phyloP scores from a whole-genome alignment of 2,888 invertebrate species.

The Conchocele bisecta region DNA sequence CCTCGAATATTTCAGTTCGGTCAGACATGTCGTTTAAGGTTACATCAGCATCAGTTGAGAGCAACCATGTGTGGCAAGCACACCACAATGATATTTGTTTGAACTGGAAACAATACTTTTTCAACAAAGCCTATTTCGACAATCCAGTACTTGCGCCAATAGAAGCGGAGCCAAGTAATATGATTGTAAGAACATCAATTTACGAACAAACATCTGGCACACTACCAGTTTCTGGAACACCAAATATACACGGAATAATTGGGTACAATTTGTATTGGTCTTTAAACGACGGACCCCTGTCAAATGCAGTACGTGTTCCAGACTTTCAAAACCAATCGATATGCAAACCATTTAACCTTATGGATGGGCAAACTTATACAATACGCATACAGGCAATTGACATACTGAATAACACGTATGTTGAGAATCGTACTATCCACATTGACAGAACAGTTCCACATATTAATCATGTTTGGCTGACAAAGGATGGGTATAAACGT shows the following conservation, averaged over 20 bases:
- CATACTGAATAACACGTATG: conserved; percentile 47
- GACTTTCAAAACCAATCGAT: conserved; percentile 31
- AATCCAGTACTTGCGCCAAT: conserved; percentile 28
- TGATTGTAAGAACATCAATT: conserved; percentile 11
- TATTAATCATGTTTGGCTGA: conserved; percentile 50
- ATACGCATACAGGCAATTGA: conserved; percentile 52
- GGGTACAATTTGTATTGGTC: conserved; percentile 31
- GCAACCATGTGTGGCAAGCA: conserved; percentile 50
- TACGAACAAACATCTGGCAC: conserved; percentile 59
- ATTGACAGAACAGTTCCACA: conserved; percentile 52
- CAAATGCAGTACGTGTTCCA: too few species aligned
- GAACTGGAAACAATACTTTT: conserved; percentile 43
- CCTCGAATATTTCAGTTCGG: too few species aligned
- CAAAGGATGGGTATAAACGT: conserved; percentile 36
- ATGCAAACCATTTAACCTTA: conserved; percentile 35
- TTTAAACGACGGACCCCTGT: too few species aligned
- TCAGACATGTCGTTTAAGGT: conserved; percentile 4
- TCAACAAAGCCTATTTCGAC: conserved; percentile 30
- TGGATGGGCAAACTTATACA: conserved; percentile 52
- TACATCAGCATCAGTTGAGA: conserved; percentile 29
- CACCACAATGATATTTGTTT: conserved; percentile 39
- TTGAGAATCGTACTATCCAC: conserved; percentile 33
- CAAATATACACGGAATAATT: conserved; percentile 54
- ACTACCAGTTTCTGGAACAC: conserved; percentile 55
- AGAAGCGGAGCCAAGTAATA: too few species aligned